Percentiles rank a stretch among this genome's conserved stretches.
Conservation (phyloP, 2,888 invertebrate genomes). For the Metopia argyrocephala region DNA sequence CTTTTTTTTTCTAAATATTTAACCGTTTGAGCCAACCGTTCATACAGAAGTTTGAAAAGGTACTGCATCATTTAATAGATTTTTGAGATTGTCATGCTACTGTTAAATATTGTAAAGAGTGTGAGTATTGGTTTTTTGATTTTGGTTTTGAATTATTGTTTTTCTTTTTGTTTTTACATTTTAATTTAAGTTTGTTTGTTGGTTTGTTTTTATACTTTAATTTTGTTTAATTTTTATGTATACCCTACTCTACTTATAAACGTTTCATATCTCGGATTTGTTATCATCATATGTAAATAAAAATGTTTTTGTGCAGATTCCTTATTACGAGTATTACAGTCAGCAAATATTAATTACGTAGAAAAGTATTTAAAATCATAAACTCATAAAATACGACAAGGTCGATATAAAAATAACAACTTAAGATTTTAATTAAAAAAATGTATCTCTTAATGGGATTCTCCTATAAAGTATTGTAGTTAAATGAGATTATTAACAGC, state of each 20-base stretch:
- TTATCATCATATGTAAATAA: constrained; percentile 21
- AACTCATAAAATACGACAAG: too few species aligned
- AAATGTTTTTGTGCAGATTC: background rate
- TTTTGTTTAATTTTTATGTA: background rate
- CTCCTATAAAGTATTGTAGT: too few species aligned
- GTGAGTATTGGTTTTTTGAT: background rate
- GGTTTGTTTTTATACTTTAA: background rate
- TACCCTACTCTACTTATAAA: constrained; percentile 39
- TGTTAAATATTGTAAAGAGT: too few species aligned
- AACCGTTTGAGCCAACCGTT: constrained; percentile 56
- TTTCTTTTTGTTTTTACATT: background rate
- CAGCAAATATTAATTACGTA: background rate
- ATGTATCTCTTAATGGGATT: too few species aligned
- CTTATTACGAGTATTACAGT: too few species aligned
- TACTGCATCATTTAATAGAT: constrained; percentile 52
- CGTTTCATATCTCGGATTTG: constrained; percentile 23
- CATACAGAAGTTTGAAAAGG: constrained; percentile 52
- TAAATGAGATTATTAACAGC: too few species aligned
- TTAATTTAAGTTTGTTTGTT: background rate
- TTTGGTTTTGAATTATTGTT: background rate
- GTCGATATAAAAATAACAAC: too few species aligned
- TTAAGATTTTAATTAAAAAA: too few species aligned
- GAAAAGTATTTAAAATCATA: too few species aligned
- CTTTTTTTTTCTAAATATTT: constrained; percentile 65
- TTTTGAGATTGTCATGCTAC: constrained; percentile 26